A percentile compares a stretch with the other conserved stretches of the same genome.
phyloP scores from a whole-genome alignment of 2,888 invertebrate genomes.

The Lepidochrysops patricia region DNA sequence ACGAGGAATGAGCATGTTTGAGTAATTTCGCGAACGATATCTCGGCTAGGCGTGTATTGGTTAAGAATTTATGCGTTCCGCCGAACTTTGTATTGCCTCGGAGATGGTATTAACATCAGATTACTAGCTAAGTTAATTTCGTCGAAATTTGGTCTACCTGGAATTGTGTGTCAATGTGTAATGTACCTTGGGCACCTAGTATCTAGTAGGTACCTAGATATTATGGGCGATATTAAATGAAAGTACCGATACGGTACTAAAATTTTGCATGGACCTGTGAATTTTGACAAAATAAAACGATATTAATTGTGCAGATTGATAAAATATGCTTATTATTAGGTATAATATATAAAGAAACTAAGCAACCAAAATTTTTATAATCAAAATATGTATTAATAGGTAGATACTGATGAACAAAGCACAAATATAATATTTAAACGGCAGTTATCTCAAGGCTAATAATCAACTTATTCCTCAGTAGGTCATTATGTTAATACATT shows the following conservation, averaged over 20 bases:
- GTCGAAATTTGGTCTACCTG: neutral
- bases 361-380: no score
- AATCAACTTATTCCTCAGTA: conserved; percentile 1
- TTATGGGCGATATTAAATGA: no score
- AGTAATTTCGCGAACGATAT: conserved; percentile 26
- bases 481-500: neutral
- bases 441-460: neutral
- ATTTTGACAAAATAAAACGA: no score
- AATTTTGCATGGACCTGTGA: no score
- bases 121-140: neutral
- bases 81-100: conserved; percentile 1
- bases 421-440: neutral
- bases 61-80: conserved; percentile 5
- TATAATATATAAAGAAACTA: no score
- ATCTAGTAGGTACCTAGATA: no score
- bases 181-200: neutral
- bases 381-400: no score
- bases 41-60: conserved; percentile 13
- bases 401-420: neutral
- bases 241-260: no score
- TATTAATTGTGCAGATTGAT: no score
- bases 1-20: conserved; percentile 32
- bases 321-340: neutral
- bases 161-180: neutral
- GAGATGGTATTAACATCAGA: conserved; percentile 1